phyloP scores from a whole-genome alignment of 1,140 invertebrate genomes.

The Pissodes strobi region DNA sequence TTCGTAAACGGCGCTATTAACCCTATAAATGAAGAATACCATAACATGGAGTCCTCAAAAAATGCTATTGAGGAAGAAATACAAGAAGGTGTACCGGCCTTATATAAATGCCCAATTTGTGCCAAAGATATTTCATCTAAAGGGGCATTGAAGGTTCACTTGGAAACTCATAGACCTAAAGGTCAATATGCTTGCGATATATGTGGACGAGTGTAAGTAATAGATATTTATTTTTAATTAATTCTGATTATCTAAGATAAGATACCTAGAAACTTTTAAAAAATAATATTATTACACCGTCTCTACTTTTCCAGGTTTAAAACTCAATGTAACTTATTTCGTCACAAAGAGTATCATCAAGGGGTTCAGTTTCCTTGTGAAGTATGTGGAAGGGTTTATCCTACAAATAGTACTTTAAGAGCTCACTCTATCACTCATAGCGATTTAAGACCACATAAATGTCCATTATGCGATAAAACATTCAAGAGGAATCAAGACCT shows the following conservation, averaged over 20 bases:
- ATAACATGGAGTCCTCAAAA: not conserved
- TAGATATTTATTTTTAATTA: not conserved
- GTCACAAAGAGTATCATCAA: conserved; percentile 70
- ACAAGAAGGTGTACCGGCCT: not conserved
- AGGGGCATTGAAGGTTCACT: conserved; percentile 67
- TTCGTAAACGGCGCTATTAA: conserved; percentile 28
- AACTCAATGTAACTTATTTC: conserved; percentile 67
- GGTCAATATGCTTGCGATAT: conserved; percentile 69
- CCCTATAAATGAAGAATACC: no score
- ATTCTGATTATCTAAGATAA: conserved; percentile 7
- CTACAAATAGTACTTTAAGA: conserved; percentile 69
- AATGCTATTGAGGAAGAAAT: not conserved
- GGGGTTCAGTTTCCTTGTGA: conserved; percentile 68
- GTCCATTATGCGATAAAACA: conserved; percentile 72
- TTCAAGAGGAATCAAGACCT: conserved; percentile 78
- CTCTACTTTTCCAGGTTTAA: conserved; percentile 70
- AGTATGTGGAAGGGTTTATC: conserved; percentile 71
- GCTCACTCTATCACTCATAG: conserved; percentile 76
- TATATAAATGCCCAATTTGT: conserved; percentile 63
- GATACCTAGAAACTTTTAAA: no score
- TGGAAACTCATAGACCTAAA: conserved; percentile 67
- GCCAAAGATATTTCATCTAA: conserved; percentile 66
- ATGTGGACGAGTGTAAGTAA: conserved; percentile 71
- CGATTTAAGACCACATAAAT: conserved; percentile 69
- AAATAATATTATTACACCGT: no score